phyloP scores from a whole-genome alignment of 2,113 vertebrate genomes.

The Catharus minimus region DNA sequence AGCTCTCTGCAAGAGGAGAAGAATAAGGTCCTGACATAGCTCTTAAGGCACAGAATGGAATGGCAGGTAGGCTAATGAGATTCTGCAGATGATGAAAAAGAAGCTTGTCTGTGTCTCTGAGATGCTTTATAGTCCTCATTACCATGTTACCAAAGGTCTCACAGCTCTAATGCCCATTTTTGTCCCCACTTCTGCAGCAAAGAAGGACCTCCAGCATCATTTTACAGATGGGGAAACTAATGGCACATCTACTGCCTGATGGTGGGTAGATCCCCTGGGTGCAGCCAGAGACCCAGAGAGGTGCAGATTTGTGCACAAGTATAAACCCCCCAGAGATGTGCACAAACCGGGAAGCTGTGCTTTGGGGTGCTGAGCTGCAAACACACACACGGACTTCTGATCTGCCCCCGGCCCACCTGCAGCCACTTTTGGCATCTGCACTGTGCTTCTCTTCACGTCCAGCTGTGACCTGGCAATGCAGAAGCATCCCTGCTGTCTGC shows the following conservation, averaged over 20 bases:
- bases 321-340: not conserved
- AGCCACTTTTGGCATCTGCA: not conserved
- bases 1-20: not conserved
- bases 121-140: not conserved
- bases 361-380: not conserved
- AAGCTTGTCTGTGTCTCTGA: not conserved
- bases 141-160: not conserved
- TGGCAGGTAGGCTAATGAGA: not conserved
- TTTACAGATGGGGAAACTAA: not conserved
- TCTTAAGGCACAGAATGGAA: not conserved
- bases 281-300: not conserved
- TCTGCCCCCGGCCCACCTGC: not conserved
- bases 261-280: not conserved
- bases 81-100: not conserved
- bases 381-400: accelerated
- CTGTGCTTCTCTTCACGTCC: not conserved
- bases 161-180: not conserved
- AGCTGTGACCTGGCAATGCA: not conserved
- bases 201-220: not conserved
- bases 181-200: not conserved
- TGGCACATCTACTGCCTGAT: not conserved
- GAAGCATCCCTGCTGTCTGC: not conserved
- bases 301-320: not conserved
- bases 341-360: not conserved
- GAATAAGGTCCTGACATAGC: not conserved